Conservation (phyloP, 2,113 vertebrate species). For the Perccottus glenii region DNA sequence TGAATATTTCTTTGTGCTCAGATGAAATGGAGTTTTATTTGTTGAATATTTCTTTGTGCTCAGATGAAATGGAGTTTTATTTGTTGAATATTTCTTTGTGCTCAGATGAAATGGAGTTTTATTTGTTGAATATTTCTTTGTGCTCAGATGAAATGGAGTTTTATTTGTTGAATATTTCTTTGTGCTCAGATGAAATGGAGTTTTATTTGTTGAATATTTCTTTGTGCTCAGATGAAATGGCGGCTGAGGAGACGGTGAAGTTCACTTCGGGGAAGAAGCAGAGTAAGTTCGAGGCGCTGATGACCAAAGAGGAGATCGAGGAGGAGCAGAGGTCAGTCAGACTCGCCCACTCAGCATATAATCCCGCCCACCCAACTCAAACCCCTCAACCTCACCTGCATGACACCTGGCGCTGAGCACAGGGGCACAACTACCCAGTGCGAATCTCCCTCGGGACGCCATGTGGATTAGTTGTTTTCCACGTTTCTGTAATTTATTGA, state of each 20-base stretch:
- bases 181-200: neutral
- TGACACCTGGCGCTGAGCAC: neutral
- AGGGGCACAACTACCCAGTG: no score
- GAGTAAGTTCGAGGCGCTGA: constrained; percentile 85
- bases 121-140: no score
- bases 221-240: constrained; percentile 51
- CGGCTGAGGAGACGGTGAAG: constrained; percentile 76
- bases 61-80: no score
- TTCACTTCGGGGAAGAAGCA: constrained; percentile 85
- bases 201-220: neutral
- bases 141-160: no score
- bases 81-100: no score
- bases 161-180: neutral
- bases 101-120: no score
- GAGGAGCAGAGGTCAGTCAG: constrained; percentile 89
- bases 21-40: no score
- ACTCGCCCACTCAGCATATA: neutral
- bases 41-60: constrained; percentile 1
- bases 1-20: no score
- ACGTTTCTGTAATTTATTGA: no score
- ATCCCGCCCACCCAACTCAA: neutral
- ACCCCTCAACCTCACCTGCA: neutral
- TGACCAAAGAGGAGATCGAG: constrained; percentile 90
- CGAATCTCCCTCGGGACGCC: no score
- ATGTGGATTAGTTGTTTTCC: no score